These are phyloP conservation scores for Euwallacea fornicatus DNA, from an alignment of 1,140 invertebrate species.

Conservation along the genomic window DNA sequence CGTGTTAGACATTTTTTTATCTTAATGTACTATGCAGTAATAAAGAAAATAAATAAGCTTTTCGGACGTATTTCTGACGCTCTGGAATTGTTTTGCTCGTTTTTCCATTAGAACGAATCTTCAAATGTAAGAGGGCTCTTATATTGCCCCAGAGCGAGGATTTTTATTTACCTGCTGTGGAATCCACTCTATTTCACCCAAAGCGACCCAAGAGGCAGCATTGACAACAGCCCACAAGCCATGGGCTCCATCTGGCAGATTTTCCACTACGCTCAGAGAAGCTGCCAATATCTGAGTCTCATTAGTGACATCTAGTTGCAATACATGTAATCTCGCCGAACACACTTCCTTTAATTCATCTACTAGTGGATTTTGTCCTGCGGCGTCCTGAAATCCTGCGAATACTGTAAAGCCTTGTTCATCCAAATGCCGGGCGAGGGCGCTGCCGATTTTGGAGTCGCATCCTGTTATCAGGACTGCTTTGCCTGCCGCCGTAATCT, in stretches of 20 bases:
- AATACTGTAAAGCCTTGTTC: conserved; percentile 81
- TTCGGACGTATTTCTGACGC: too few relatives aligned
- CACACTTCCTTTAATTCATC: conserved; percentile 73
- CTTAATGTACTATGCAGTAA: too few relatives aligned
- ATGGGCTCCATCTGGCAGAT: conserved; percentile 73
- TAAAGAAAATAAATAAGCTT: too few relatives aligned
- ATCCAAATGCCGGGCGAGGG: conserved; percentile 72
- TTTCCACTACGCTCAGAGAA: conserved; percentile 72
- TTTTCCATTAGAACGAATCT: too few relatives aligned
- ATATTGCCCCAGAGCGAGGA: neutral
- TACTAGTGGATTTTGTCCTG: conserved; percentile 63
- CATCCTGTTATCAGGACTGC: conserved; percentile 83
- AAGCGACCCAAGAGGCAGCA: conserved; percentile 83
- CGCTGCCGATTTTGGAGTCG: conserved; percentile 76
- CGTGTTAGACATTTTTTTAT: too few relatives aligned
- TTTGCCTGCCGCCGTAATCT: conserved; percentile 78
- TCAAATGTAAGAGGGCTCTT: too few relatives aligned
- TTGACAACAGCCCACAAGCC: conserved; percentile 89
- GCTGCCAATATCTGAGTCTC: conserved; percentile 75
- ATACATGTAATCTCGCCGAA: conserved; percentile 70
- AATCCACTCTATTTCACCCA: conserved; percentile 88
- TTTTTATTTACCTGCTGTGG: conserved; percentile 58
- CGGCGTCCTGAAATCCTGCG: conserved; percentile 70
- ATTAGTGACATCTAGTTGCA: conserved; percentile 74
- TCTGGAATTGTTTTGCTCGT: too few relatives aligned